Percentiles rank a stretch among this genome's conserved stretches.
Evolutionary conservation across 2,888 invertebrate genomes (phyloP).

Genomic region (Scaptomyza cyrtandrae): DNA sequence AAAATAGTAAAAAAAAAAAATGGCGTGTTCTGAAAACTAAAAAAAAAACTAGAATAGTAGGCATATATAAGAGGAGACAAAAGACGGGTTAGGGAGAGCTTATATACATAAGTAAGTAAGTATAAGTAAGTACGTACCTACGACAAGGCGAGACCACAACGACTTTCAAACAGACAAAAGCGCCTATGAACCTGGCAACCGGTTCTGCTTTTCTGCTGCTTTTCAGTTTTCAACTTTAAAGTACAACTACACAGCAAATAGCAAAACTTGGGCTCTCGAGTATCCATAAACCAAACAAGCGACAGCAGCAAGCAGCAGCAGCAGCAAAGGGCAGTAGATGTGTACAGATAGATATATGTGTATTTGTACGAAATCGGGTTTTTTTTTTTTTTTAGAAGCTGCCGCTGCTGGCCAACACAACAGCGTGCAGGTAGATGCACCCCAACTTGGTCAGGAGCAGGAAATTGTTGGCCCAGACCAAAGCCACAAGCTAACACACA

Average conservation of each 20-base stretch:
- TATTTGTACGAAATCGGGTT: slow-evolving; percentile 53
- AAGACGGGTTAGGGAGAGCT: slow-evolving; percentile 12
- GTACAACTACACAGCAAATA: slow-evolving; percentile 64
- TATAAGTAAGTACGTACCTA: slow-evolving; percentile 58
- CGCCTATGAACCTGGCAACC: slow-evolving; percentile 78
- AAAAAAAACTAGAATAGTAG: slow-evolving; percentile 38
- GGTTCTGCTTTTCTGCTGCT: slow-evolving; percentile 39
- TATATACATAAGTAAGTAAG: slow-evolving; percentile 42
- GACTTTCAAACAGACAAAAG: slow-evolving; percentile 59
- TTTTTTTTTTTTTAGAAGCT: slow-evolving; percentile 41
- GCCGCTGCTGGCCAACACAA: slow-evolving; percentile 25
- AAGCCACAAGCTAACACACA: slow-evolving; percentile 33
- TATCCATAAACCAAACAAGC: slow-evolving; percentile 73
- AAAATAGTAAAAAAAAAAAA: slow-evolving; percentile 35
- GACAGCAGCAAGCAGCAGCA: slow-evolving; percentile 34
- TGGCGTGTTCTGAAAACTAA: slow-evolving; percentile 33
- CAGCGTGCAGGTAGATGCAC: slow-evolving; percentile 57
- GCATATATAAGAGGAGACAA: slow-evolving; percentile 22
- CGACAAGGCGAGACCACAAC: slow-evolving; percentile 46
- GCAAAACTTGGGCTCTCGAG: slow-evolving; percentile 66
- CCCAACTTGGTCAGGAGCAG: slow-evolving; percentile 54
- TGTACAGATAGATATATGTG: slow-evolving; percentile 17
- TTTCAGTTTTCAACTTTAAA: slow-evolving; percentile 36
- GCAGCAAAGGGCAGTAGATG: slow-evolving; percentile 53
- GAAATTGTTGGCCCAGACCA: slow-evolving; percentile 52